Conservation (phyloP, 2,113 vertebrate species). For the Otolemur garnettii region DNA sequence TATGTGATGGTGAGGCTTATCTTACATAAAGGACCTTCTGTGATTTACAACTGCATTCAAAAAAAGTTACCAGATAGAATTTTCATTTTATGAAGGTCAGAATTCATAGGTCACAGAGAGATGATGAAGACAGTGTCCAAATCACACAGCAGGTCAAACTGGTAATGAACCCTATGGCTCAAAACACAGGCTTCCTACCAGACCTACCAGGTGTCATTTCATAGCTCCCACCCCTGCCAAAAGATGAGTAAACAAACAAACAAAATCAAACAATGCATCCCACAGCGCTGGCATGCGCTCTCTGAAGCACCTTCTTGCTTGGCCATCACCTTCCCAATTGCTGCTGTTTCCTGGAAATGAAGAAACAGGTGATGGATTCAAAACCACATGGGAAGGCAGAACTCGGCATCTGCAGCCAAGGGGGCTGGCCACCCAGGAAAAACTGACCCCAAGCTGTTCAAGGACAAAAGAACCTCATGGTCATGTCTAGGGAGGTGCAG, state of each 20-base stretch:
- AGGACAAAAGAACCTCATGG: background rate
- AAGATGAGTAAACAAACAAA: background rate
- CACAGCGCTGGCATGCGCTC: background rate
- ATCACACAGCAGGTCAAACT: background rate
- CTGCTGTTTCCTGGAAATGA: background rate
- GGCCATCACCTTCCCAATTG: background rate
- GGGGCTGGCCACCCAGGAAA: background rate
- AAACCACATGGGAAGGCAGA: background rate
- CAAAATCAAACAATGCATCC: background rate
- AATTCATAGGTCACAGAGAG: background rate
- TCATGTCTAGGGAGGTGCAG: background rate
- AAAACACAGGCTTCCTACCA: background rate
- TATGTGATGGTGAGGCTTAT: background rate
- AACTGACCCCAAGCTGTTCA: background rate
- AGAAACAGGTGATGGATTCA: background rate
- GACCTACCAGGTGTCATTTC: background rate
- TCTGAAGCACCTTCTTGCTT: background rate
- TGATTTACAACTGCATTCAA: background rate
- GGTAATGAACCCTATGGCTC: background rate
- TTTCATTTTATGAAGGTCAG: conserved; percentile 35
- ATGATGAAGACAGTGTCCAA: background rate
- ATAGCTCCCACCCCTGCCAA: background rate
- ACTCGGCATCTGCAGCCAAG: background rate
- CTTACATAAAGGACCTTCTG: background rate
- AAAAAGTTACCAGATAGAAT: background rate